Evolutionary conservation across 2,113 vertebrate genomes (phyloP).

Genomic region (Elaphurus davidianus): DNA sequence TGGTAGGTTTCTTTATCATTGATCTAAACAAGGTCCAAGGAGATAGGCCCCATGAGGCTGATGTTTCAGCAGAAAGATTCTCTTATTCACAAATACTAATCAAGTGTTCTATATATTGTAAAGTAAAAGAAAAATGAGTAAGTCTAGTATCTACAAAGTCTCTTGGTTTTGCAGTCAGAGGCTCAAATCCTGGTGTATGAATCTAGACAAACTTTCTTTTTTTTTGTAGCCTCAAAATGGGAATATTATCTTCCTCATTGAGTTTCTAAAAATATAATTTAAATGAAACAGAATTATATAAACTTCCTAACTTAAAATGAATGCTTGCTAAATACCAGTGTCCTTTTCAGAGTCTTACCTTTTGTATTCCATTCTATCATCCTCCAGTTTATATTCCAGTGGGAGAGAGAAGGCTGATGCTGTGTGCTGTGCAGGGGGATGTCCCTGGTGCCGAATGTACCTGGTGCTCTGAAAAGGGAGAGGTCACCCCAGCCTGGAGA

Average conservation of each 20-base stretch:
- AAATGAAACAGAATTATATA: not conserved
- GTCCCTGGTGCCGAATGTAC: not conserved
- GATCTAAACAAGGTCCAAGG: not conserved
- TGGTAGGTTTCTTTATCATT: not conserved
- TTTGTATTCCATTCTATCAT: not conserved
- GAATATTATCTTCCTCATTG: not conserved
- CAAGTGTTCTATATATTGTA: not conserved
- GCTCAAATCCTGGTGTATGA: not conserved
- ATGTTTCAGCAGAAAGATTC: not conserved
- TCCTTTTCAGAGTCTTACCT: not conserved
- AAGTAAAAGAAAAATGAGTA: not conserved
- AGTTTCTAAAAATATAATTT: not conserved
- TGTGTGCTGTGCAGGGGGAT: accelerated
- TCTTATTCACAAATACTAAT: not conserved
- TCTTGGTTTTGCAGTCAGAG: not conserved
- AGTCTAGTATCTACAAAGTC: not conserved
- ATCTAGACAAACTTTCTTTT: not conserved
- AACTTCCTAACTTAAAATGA: not conserved
- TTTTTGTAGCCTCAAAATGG: not conserved
- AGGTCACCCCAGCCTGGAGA: not conserved
- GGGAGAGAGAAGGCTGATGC: not conserved
- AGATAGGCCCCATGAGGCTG: not conserved
- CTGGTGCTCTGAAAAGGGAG: not conserved
- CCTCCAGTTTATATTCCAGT: not conserved
- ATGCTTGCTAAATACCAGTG: not conserved